These are phyloP conservation scores for Scaptomyza flava DNA, from an alignment of 2,888 invertebrate genomes.

Conservation along the genomic window DNA sequence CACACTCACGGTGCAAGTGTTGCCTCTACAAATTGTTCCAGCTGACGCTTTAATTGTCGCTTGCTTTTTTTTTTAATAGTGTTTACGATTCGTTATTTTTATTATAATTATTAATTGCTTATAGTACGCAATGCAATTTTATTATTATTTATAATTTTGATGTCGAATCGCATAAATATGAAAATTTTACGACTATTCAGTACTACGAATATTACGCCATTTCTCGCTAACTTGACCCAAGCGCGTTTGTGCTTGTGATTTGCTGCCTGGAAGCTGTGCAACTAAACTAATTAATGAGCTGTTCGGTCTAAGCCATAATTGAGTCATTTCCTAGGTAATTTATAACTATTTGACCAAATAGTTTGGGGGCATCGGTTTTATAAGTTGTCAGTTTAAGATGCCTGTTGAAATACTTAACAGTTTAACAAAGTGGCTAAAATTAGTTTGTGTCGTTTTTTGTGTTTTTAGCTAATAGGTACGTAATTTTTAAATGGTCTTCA, in stretches of 20 bases:
- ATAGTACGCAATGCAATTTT: conserved; percentile 58
- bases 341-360: conserved; percentile 46
- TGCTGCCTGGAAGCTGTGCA: conserved; percentile 14
- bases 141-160: conserved; percentile 47
- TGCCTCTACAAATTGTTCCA: conserved; percentile 57
- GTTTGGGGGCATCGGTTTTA: conserved; percentile 17
- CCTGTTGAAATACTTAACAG: conserved; percentile 18
- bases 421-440: conserved; percentile 23
- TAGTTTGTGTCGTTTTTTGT: conserved; percentile 4
- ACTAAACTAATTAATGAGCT: conserved; percentile 30
- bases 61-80: conserved; percentile 27
- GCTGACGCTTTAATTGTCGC: conserved; percentile 57
- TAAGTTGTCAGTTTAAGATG: not conserved
- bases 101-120: conserved; percentile 42
- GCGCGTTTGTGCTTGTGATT: conserved; percentile 20
- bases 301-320: conserved; percentile 25
- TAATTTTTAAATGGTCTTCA: conserved; percentile 22
- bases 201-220: conserved; percentile 40
- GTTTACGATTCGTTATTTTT: conserved; percentile 1
- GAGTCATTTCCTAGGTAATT: conserved; percentile 55
- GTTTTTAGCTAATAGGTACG: not conserved
- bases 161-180: conserved; percentile 23
- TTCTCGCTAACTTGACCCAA: conserved; percentile 44
- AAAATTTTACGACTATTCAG: conserved; percentile 19
- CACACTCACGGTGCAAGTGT: conserved; percentile 18